A percentile compares a stretch with the other conserved stretches of the same genome.
Evolutionary conservation across 2,113 vertebrate species (phyloP).

Genomic region (Saccopteryx leptura): DNA sequence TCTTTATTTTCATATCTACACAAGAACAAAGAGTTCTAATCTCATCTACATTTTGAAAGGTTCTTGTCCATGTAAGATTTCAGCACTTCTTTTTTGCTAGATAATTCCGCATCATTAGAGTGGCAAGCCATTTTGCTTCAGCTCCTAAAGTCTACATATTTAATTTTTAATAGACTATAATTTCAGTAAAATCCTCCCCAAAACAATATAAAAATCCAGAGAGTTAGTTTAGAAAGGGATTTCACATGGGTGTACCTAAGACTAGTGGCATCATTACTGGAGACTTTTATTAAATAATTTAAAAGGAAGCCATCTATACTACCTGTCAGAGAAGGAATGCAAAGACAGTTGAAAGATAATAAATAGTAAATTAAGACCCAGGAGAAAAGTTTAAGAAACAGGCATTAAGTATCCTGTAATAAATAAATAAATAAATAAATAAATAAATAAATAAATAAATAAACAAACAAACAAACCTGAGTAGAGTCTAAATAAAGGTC

Average conservation of each 20-base stretch:
- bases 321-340: conserved; percentile 11
- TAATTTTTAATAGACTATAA: conserved; percentile 39
- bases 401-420: not conserved
- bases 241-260: not conserved
- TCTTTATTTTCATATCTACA: not conserved
- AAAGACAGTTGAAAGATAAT: not conserved
- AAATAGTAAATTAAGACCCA: conserved; percentile 65
- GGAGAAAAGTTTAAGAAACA: conserved; percentile 24
- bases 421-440: too few relatives aligned
- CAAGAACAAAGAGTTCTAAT: not conserved
- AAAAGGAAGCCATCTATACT: conserved; percentile 5
- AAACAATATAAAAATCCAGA: conserved; percentile 34
- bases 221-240: conserved; percentile 42
- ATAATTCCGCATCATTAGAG: not conserved
- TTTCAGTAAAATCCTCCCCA: not conserved
- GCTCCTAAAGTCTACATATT: not conserved
- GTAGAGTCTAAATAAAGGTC: not conserved
- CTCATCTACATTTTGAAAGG: not conserved
- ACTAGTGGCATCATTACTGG: conserved; percentile 14
- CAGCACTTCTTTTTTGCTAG: conserved; percentile 30
- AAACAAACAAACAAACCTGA: not conserved
- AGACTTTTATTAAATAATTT: conserved; percentile 65
- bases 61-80: not conserved
- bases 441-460: too few relatives aligned
- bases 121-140: not conserved